Base-by-base conservation (phyloP, 1,140 invertebrate species). In the Radopholus similis region DNA sequence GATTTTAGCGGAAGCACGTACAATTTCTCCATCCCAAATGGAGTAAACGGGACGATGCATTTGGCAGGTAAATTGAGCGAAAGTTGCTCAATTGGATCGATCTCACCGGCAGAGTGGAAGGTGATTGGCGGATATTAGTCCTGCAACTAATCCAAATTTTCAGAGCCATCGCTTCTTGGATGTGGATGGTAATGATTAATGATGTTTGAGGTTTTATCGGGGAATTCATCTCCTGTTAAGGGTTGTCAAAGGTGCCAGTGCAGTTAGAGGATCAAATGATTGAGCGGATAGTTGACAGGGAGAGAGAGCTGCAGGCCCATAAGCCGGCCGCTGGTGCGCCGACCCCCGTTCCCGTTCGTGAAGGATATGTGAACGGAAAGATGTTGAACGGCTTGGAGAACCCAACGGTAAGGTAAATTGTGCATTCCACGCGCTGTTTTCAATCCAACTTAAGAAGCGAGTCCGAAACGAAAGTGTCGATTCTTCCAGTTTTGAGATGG, bases 391-490 rank as follows among this genome's bases (percentile, higher is more conserved):
- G 26, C n/a, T n/a, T 18, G 49, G 49, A 28, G 42, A 62, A 30
- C 23, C 40, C 13, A 62, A 26, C 49, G 23, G 49, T 21, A 62
- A 42, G 42, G 35, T 28, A 18, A 53, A 13, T 47, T 42, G 26
- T 30, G 13, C 15, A 59, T 21, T 44, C 44, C 0, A 23, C 44
- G 8, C 6, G n/a, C 18, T 21, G 6, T 4, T 47, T 15, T 8
- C 9, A 44, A 15, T 42, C 9, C 37, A 59, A 13, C 18, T 60
- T 11, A 4, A 37, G 35, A 37, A 32, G 59, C 30, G 66, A 40
- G 26, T 40, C 9, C 69, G 74, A 23, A 67, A 59, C 30, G 72
- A 73, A 77, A 60, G 67, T 44, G 56, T 72, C 34, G 72, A 73
- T 30, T 73, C 72, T 13, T 59, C 75, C n/a, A 72, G 26, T 21